Base-by-base conservation (phyloP, 2,888 invertebrate species). In the Caenorhabditis panamensis region DNA sequence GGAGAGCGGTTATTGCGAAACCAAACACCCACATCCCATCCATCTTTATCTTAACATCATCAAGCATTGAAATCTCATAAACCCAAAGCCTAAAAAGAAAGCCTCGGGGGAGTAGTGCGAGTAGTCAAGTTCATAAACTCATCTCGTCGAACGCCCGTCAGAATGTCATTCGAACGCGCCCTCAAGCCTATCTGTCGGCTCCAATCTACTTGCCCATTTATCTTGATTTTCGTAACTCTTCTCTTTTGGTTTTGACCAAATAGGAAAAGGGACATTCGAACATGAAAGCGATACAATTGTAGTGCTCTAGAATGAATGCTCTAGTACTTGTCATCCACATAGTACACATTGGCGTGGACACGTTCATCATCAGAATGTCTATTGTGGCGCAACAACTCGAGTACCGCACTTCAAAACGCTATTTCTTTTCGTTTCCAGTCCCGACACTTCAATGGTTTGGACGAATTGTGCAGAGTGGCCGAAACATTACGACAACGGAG, bases 381-480 rank as follows among this genome's bases (percentile, higher is more conserved):
- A 73, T 73, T 73, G 73, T 73, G 73, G 64, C 64, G 73, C 64
- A 59, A 66, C 72, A 64, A 44, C 51, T 64, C 64, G 73, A 66
- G 73, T 61, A 41, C 31, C 66, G 18, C 62, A 67, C 76, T 76
- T 67, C 47, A 76, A 58, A 67, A 51, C 59, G 37, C 49, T 73
- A 64, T 58, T 73, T 73, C 9, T 31, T 9, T 31, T 31, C 31
- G 4, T 31, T 73, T 66, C 66, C 82, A 77, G 78, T 62, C 82
- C 81, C 62, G 81, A 81, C 63, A 81, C 81, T 72, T 81, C 81
- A 71, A 81, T 81, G 81, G 81, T 81, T 66, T 81, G 81, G 81
- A 61, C 67, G 59, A 72, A 75, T 56, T 63, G 75, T 44, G 61
- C 62, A 31, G 76, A 76, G 41, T 81, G 71, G 72, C 73, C 64